Conservation (phyloP, 2,797 vertebrate genomes). For the Anguilla anguilla region DNA sequence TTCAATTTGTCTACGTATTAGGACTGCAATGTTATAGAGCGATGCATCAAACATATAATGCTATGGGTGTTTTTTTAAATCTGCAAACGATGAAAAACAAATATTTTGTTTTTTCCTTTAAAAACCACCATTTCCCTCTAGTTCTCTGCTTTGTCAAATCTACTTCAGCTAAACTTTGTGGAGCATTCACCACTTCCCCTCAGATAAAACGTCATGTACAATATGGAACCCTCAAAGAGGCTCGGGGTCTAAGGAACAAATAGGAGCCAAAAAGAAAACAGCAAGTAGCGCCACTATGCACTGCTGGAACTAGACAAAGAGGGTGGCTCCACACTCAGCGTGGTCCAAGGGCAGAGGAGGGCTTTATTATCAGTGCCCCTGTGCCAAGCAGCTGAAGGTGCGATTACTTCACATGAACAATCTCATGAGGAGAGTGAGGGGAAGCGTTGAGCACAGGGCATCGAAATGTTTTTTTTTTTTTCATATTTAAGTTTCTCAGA, state of each 20-base stretch:
- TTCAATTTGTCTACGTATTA: too few species aligned
- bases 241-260: neutral
- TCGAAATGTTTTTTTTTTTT: too few species aligned
- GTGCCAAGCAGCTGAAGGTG: slow-evolving; percentile 1
- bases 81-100: too few species aligned
- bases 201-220: neutral
- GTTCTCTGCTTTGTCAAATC: neutral
- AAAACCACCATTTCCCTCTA: neutral
- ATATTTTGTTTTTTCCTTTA: neutral
- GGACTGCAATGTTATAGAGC: too few species aligned
- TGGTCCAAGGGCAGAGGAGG: neutral
- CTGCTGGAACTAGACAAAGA: neutral
- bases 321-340: neutral
- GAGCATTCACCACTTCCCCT: neutral
- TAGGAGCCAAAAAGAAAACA: neutral
- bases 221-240: neutral
- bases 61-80: too few species aligned
- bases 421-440: neutral
- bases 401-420: slow-evolving; percentile 29
- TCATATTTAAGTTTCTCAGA: neutral
- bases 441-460: neutral
- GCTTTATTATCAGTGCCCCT: slow-evolving; percentile 21
- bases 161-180: neutral
- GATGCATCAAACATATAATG: too few species aligned
- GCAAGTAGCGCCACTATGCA: neutral